Evolutionary conservation across 2,113 vertebrate genomes (phyloP).

Genomic region (Calidris pugnax): DNA sequence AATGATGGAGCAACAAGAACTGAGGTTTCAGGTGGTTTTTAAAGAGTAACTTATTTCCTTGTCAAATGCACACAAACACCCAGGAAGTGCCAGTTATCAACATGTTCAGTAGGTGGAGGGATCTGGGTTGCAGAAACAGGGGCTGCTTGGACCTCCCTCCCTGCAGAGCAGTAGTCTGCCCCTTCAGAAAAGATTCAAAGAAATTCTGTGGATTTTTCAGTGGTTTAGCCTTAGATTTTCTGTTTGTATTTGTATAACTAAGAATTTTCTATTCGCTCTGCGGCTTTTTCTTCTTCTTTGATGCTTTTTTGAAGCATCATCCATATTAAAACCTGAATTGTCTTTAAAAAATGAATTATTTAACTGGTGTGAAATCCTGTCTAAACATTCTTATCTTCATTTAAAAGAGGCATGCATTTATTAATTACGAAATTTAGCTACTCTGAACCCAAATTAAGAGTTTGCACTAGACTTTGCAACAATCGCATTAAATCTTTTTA

Average conservation of each 20-base stretch:
- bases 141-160: neutral
- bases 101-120: neutral
- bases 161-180: neutral
- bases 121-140: neutral
- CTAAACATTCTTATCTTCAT: neutral
- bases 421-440: neutral
- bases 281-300: neutral
- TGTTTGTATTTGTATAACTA: neutral
- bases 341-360: neutral
- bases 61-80: neutral
- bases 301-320: neutral
- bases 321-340: neutral
- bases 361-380: neutral
- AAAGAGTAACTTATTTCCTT: neutral
- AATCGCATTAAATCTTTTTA: neutral
- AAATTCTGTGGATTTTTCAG: neutral
- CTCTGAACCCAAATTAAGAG: neutral
- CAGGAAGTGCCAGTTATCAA: neutral
- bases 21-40: neutral
- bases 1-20: neutral
- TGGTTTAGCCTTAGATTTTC: neutral
- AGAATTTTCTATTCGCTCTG: neutral
- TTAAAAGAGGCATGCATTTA: neutral
- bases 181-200: neutral
- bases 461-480: neutral